Conservation (phyloP, 2,888 invertebrate species). For the Diarsia rubi region DNA sequence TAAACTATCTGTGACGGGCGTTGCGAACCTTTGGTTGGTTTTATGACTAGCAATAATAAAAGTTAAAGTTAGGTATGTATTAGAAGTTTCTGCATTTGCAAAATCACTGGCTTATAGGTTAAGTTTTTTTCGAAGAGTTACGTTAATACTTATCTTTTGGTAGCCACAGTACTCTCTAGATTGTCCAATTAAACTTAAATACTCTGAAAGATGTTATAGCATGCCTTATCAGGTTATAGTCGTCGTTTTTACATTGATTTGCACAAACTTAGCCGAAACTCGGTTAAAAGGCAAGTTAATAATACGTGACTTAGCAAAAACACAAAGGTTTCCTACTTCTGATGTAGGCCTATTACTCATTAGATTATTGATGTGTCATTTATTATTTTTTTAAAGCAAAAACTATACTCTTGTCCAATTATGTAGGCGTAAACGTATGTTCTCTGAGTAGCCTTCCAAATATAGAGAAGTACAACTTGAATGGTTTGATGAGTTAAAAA, state of each 20-base stretch:
- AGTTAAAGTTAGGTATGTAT: background rate
- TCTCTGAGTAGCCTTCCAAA: conserved; percentile 6
- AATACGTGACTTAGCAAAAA: background rate
- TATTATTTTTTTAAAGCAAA: conserved; percentile 24
- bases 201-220: background rate
- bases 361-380: conserved; percentile 39
- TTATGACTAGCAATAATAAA: background rate
- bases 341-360: conserved; percentile 16
- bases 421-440: conserved; percentile 34
- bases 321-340: conserved; percentile 18
- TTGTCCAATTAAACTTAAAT: background rate
- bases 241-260: no score
- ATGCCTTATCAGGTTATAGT: background rate
- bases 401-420: conserved; percentile 19
- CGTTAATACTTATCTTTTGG: background rate
- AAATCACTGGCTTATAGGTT: background rate
- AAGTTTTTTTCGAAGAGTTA: no score
- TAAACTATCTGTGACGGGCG: conserved; percentile 29
- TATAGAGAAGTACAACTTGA: background rate
- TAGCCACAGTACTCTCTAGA: background rate
- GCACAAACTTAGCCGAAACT: background rate
- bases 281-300: background rate
- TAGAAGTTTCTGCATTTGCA: background rate
- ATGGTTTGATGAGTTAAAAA: conserved; percentile 17
- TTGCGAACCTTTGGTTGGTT: conserved; percentile 30